Evolutionary conservation across 2,113 vertebrate genomes (phyloP), one percentile per base, ranked within the genome.

Genomic region (Pitta sordida): DNA sequence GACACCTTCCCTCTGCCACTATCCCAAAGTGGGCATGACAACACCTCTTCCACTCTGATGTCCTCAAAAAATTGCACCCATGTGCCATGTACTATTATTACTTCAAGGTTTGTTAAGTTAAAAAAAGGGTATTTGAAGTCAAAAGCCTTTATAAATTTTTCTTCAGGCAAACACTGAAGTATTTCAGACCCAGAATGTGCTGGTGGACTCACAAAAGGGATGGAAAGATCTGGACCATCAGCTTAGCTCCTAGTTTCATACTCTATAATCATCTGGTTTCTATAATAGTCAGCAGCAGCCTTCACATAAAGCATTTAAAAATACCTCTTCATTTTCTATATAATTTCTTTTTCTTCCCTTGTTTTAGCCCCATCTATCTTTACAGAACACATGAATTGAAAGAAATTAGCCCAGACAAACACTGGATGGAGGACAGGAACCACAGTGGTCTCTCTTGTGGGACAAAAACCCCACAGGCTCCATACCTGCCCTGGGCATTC

Each of bases 21-120:
- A 34, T 15, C 10, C 32, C 9, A 15, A 51, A 71, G 18, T 0
- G 0, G 16, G 8, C 12, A 59, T 3, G 11, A 37, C 9, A 63
- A 56, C 27, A 74, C 18, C 55, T 2, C 4, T 30, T 64, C 15
- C 55, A 34, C 24, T 53, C 78, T 29, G 10, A 20, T 2, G 19
- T 53, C 41, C n/a, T 85, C n/a, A 18, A 20, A 56, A 82, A 75
- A 39, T 0, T 21, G 26, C 62, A 68, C 3, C 4, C 0, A 5
- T 29, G 2, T 23, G 27, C 13, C 20, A 37, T 3, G 5, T 0
- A 13, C 3, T 3, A 60, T 4, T 36, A 65, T 27, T 20, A 14
- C 12, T 64, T 51, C 3, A 3, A 19, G 39, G 23, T 37, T 69
- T 12, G 13, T n/a, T 37, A 64, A 69, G 21, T 74, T 51, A 59